Base-by-base conservation (phyloP, 2,113 vertebrate species). In the Neogale vison region DNA sequence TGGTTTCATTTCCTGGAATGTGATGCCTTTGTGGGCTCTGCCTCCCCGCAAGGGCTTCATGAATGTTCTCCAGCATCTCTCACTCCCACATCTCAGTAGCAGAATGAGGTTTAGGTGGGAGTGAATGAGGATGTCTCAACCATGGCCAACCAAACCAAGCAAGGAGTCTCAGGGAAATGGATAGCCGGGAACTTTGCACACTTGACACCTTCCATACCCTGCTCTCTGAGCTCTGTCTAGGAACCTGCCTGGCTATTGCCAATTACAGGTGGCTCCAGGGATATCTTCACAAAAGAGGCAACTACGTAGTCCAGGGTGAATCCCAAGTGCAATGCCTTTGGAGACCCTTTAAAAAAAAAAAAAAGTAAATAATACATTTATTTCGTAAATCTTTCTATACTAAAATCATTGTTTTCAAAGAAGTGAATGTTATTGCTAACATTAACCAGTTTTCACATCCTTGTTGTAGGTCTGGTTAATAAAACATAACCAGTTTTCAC, bases 341-440 rank as follows among this genome's bases (percentile, higher is more conserved):
- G 74, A 83, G 89, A 81, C 20, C 57, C 20, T 76, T 18, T 11
- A 42, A 42, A 42, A 42, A 42, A 42, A 47, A 50, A 50, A 50
- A 17, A 96, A 65, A 90, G 20, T 55, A 97, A 93, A 88, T 55
- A 92, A 83, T 79, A 82, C 92, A 96, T 86, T 2, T 45, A 96
- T 4, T 42, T 91, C 4, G 74, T 90, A 97, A 98, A 96, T 96
- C 72, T 84, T 98, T 81, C 81, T 98, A 76, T 99, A 99, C 99
- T 99, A 95, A 99, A 99, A 98, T 99, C 96, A 82, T 99, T 99
- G 98, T 99, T 99, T 98, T 99, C 99, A 97, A 99, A 99, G 98
- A 99, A 99, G 94, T 99, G 99, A 95, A 99, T 99, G 98, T 99
- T 99, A 65, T 99, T 99, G 98, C 99, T 99, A 94, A 99, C 99